Conservation (phyloP, 2,797 vertebrate species). For the Squalus acanthias region DNA sequence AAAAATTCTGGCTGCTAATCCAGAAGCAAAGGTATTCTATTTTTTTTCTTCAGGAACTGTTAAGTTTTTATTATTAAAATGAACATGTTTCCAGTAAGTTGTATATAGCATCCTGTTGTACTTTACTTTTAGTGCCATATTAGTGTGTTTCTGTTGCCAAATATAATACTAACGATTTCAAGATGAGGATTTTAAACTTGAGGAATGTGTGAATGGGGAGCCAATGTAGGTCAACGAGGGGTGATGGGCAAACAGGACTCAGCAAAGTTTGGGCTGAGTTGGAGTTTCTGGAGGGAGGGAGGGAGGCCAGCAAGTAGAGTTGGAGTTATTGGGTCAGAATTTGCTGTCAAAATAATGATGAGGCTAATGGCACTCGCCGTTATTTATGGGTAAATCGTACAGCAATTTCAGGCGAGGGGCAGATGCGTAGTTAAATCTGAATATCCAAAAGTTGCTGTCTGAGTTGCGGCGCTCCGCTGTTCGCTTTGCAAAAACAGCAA, state of each 20-base stretch:
- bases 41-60: not conserved
- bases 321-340: not conserved
- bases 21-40: constrained; percentile 82
- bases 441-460: not conserved
- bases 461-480: too few species aligned
- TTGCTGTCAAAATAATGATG: not conserved
- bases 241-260: not conserved
- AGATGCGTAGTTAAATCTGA: not conserved
- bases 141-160: not conserved
- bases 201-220: not conserved
- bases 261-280: not conserved
- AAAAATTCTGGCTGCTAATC: constrained; percentile 94
- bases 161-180: not conserved
- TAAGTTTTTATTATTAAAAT: not conserved
- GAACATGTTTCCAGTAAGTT: not conserved
- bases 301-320: not conserved
- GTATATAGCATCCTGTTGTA: not conserved
- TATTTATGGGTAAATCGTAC: not conserved
- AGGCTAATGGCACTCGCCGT: not conserved
- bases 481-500: too few species aligned
- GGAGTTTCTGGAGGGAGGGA: not conserved
- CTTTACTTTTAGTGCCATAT: not conserved
- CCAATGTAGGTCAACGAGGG: not conserved
- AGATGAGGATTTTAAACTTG: not conserved
- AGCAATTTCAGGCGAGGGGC: not conserved